Evolutionary conservation across 2,113 vertebrate species (phyloP).

Genomic region (Bombycilla garrulus): DNA sequence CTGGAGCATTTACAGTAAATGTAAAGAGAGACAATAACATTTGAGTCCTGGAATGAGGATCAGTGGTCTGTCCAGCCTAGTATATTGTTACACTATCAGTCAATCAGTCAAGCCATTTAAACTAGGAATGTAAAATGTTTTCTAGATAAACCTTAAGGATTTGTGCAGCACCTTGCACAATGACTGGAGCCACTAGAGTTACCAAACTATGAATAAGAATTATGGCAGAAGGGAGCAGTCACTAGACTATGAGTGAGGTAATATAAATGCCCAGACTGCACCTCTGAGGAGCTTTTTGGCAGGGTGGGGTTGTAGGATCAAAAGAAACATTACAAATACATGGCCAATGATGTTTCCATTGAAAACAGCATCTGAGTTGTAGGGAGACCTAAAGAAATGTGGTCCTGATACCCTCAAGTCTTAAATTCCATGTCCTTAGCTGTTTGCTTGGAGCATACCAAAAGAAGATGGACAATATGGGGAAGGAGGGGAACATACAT

Average conservation of each 20-base stretch:
- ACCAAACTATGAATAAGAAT: slow-evolving; percentile 8
- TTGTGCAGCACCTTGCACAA: background rate
- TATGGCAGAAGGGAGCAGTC: background rate
- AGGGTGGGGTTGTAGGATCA: background rate
- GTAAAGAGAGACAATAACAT: background rate
- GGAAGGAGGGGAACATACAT: background rate
- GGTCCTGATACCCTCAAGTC: background rate
- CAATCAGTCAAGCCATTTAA: slow-evolving; percentile 23
- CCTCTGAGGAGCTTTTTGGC: background rate
- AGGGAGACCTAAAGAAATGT: background rate
- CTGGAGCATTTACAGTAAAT: slow-evolving; percentile 52
- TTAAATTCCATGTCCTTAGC: background rate
- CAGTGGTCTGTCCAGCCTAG: background rate
- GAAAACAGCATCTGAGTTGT: background rate
- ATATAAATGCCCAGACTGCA: background rate
- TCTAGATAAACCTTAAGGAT: slow-evolving; percentile 25
- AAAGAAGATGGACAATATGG: background rate
- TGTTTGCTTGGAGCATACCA: background rate
- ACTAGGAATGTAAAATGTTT: slow-evolving; percentile 29
- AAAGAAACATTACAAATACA: background rate
- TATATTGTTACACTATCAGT: slow-evolving; percentile 31
- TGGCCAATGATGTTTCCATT: background rate
- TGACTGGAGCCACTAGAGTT: background rate
- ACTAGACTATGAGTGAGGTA: background rate
- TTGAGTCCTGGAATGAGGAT: slow-evolving; percentile 18